These are phyloP conservation scores for Macropodus opercularis DNA, from an alignment of 2,797 vertebrate species.

Conservation along the genomic window DNA sequence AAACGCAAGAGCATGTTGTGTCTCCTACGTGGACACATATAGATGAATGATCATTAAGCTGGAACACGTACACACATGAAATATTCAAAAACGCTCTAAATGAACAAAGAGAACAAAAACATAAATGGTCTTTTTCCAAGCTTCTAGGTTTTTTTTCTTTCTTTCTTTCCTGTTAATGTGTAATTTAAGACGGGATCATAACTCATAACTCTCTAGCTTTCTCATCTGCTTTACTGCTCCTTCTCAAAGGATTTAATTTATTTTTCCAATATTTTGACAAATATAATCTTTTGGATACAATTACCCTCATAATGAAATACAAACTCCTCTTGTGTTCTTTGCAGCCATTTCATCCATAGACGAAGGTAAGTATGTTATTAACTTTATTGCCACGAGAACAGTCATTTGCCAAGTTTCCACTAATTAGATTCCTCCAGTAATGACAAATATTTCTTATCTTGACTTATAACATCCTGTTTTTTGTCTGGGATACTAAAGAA, in stretches of 20 bases:
- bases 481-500: slow-evolving; percentile 36
- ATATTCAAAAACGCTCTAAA: no score
- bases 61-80: no score
- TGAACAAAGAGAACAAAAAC: no score
- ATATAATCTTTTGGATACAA: slow-evolving; percentile 8
- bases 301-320: slow-evolving; percentile 30
- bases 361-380: slow-evolving; percentile 53
- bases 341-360: slow-evolving; percentile 63
- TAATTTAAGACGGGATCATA: neutral
- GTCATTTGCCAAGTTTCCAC: slow-evolving; percentile 33
- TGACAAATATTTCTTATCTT: slow-evolving; percentile 52
- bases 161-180: neutral
- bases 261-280: slow-evolving; percentile 17
- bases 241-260: slow-evolving; percentile 12
- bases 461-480: slow-evolving; percentile 43
- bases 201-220: neutral
- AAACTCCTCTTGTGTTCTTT: slow-evolving; percentile 42
- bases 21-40: no score
- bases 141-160: neutral
- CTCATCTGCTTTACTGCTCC: neutral
- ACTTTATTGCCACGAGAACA: slow-evolving; percentile 27
- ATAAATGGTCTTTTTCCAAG: no score
- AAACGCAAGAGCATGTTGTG: no score
- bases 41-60: no score
- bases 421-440: slow-evolving; percentile 56